Base-by-base conservation (phyloP, 2,113 vertebrate genomes). In the Eulacestoma nigropectus region DNA sequence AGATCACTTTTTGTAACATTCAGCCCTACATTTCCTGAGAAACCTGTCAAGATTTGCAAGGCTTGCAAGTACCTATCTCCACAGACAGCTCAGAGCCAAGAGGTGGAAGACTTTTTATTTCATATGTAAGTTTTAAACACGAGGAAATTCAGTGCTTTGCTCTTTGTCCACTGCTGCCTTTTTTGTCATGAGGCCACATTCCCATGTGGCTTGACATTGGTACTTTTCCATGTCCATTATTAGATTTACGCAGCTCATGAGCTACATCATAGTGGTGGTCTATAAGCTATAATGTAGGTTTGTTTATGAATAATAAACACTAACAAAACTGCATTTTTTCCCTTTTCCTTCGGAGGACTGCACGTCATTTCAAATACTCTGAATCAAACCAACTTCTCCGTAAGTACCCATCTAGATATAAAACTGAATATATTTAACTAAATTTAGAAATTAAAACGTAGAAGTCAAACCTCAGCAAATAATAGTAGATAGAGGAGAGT, bases 91-190 rank as follows among this genome's bases (percentile, higher is more conserved):
- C 14, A 25, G 14, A 35, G 44, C 13, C 26, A 30, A 72, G 47
- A 85, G 44, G 23, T 72, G 13, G 78, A 69, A 63, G 35, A 7
- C 13, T 44, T 89, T 93, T 88, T 27, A 23, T 72, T 75, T 92
- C 30, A 39, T 0, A 0, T 50, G 1, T 25, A 23, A 29, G 70
- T 87, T 56, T 63, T n/a, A 70, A 91, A 75, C 4, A 23, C 1
- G 4, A 53, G 30, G 42, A 44, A 84, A 70, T 65, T 19, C n/a
- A 46, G 6, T 14, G 41, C 11, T 81, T 84, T 39, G 21, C 13
- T 69, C 15, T 72, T 68, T 68, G 5, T 8, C 21, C 35, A n/a
- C 32, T 78, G 33, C 50, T 92, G n/a, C 11, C 10, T 49, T 63
- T 87, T 94, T 59, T 83, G 39, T 69, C 53, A 69, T 8, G 44